Evolutionary conservation across 2,888 invertebrate genomes (phyloP).

Genomic region (Osedax frankpressi): DNA sequence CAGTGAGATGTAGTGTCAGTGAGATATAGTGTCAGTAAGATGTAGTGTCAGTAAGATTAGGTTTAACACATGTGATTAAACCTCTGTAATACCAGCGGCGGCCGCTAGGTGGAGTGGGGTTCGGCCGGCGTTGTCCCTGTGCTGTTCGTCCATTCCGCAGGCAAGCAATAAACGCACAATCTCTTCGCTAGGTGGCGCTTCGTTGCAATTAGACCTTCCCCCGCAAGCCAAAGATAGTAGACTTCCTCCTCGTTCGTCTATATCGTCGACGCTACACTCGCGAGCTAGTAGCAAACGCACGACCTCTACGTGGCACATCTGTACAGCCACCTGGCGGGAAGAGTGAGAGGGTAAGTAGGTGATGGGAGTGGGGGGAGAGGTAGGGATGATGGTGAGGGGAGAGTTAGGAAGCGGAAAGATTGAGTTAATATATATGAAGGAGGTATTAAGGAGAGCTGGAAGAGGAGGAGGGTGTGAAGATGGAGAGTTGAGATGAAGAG

Average conservation of each 20-base stretch:
- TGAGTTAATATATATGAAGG: no score
- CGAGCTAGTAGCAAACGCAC: constrained; percentile 77
- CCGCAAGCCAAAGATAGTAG: constrained; percentile 51
- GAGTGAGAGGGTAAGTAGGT: no score
- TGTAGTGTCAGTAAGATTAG: no score
- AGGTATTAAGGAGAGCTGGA: no score
- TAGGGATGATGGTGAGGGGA: no score
- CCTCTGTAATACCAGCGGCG: constrained; percentile 77
- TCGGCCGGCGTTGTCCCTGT: constrained; percentile 82
- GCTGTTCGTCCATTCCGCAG: constrained; percentile 57
- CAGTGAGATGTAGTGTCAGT: no score
- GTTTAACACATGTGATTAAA: no score
- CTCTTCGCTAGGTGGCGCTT: constrained; percentile 51
- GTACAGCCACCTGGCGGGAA: constrained; percentile 51
- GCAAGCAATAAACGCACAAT: constrained; percentile 71
- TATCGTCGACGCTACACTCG: constrained; percentile 87
- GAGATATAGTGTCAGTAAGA: no score
- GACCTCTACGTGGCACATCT: constrained; percentile 73
- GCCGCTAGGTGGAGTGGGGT: constrained; percentile 90
- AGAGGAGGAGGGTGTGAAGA: no score
- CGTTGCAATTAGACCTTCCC: constrained; percentile 25
- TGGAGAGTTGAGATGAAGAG: no score
- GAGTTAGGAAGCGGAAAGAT: no score
- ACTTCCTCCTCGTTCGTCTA: constrained; percentile 83
- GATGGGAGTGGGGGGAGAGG: no score